Conservation (phyloP, 1,140 invertebrate genomes). For the Nomia melanderi region DNA sequence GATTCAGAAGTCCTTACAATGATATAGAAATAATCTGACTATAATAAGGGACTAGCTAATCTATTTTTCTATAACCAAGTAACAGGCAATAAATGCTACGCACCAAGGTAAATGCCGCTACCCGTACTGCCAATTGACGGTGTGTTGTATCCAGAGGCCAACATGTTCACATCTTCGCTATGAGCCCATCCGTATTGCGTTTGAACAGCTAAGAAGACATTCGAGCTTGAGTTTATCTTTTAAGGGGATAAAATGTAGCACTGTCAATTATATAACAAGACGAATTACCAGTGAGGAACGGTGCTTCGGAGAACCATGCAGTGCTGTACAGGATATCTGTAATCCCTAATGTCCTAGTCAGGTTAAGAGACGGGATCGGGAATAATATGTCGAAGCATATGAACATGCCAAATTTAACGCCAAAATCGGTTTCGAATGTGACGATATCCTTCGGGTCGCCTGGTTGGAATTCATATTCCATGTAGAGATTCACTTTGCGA, state of each 20-base stretch:
- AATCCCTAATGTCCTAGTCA: slow-evolving; percentile 82
- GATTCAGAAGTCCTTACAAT: no score
- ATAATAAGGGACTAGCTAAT: no score
- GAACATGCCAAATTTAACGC: slow-evolving; percentile 90
- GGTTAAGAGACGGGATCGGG: slow-evolving; percentile 82
- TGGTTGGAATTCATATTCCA: slow-evolving; percentile 80
- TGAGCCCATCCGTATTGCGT: slow-evolving; percentile 82
- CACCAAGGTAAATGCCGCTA: slow-evolving; percentile 82
- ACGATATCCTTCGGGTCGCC: slow-evolving; percentile 80
- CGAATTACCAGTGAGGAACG: slow-evolving; percentile 83
- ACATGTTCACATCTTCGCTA: slow-evolving; percentile 81
- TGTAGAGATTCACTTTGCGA: slow-evolving; percentile 88
- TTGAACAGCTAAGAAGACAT: slow-evolving; percentile 75
- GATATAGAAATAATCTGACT: no score
- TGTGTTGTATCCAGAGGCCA: slow-evolving; percentile 82
- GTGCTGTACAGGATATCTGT: slow-evolving; percentile 87
- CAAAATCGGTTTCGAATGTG: slow-evolving; percentile 90
- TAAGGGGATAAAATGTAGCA: no score
- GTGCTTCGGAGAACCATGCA: slow-evolving; percentile 88
- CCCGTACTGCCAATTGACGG: slow-evolving; percentile 77
- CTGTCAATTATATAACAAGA: no score
- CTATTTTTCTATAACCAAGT: no score
- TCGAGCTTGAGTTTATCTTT: no score
- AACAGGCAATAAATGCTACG: background rate
- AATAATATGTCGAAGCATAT: slow-evolving; percentile 90